Evolutionary conservation across 2,888 invertebrate species (phyloP), one percentile per base, ranked within the genome.

Genomic region (Elmis aenea): DNA sequence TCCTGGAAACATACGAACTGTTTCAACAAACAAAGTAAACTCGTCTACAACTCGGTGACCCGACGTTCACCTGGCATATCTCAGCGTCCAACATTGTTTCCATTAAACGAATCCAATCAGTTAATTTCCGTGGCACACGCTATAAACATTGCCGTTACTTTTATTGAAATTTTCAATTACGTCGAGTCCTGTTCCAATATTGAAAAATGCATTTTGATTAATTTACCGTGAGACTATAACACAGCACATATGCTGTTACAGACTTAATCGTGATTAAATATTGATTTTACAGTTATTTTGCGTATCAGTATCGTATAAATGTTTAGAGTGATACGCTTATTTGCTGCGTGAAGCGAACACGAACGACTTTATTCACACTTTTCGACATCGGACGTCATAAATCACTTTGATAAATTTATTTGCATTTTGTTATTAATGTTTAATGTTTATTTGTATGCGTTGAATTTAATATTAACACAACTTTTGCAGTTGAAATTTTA

Each of bases 141-240:
- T 48, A 58, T 57, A 55, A 58, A 57, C 55, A 51, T 48, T 48
- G 54, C 50, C 54, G 57, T 57, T 59, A 59, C 57, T 59, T 58
- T 58, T 61, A 59, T 57, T 58, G 59, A 59, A 61, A 59, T 56
- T 59, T 61, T 59, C 59, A 59, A 60, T 60, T 60, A 59, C 52
- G 51, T 42, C 51, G 52, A 55, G 54, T 59, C 57, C 52, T 55
- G 57, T 58, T 57, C 52, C 57, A 50, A 54, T 57, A 60, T 55
- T 52, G 58, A 59, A 59, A 60, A 59, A 61, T 57, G 55, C 61
- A 57, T 56, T 58, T 55, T 60, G 58, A 61, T 61, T 61, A 61
- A 61, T 61, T 60, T 59, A 60, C 49, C 59, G 57, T 57, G 52
- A 51, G 55, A 54, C 57, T 52, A 52, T 55, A 59, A 57, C 57